phyloP scores from a whole-genome alignment of 2,113 vertebrate species.

The Corythornis vintsioides region DNA sequence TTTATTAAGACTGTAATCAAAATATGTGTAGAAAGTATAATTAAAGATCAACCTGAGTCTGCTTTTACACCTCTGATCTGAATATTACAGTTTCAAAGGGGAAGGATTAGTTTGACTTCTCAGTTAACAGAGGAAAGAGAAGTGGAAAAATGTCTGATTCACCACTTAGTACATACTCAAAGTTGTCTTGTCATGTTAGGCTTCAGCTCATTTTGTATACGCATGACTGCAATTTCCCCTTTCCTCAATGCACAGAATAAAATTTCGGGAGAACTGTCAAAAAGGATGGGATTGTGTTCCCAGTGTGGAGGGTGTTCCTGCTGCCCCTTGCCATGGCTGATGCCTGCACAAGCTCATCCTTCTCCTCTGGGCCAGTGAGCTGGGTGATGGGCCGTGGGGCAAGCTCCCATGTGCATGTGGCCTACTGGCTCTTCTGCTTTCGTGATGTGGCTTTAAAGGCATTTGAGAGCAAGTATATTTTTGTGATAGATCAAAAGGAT shows the following conservation, averaged over 20 bases:
- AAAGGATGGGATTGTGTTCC: accelerated
- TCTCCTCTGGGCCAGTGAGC: accelerated
- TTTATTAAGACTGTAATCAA: background rate
- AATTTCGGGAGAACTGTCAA: background rate
- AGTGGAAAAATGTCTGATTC: background rate
- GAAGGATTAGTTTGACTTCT: background rate
- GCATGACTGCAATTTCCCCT: background rate
- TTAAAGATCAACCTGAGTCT: background rate
- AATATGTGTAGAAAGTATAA: background rate
- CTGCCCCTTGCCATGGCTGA: accelerated
- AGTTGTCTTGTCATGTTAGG: background rate
- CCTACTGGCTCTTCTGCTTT: background rate
- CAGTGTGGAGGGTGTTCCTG: accelerated
- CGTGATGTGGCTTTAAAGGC: background rate
- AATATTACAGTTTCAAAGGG: conserved; percentile 7
- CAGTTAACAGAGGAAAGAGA: background rate
- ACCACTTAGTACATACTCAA: background rate
- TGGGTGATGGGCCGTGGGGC: accelerated
- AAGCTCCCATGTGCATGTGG: accelerated
- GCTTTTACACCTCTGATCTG: conserved; percentile 22
- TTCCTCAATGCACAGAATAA: background rate
- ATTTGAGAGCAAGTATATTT: background rate
- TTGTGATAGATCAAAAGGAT: background rate
- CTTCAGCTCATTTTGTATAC: background rate
- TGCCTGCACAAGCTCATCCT: accelerated